Base-by-base conservation (phyloP, 1,140 invertebrate genomes). In the Caerostris extrusa region DNA sequence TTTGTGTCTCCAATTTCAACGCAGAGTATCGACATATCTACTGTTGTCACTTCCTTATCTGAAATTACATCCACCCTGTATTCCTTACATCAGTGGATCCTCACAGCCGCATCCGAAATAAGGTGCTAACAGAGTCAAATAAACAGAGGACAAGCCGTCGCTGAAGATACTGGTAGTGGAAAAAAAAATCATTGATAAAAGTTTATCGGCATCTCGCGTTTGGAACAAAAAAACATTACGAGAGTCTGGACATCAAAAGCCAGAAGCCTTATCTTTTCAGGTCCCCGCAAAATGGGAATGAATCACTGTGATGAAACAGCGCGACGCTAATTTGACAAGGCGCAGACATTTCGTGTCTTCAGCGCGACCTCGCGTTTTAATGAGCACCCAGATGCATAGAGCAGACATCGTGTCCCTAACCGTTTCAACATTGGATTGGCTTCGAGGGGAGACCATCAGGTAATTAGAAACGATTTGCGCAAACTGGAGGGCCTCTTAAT, bases 381-480 rank as follows among this genome's bases (percentile, higher is more conserved):
- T 93, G 92, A 93, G 86, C 86, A 61, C 58, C 50, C 8, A 77
- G 58, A 50, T 82, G 53, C 58, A 64, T 61, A 77, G 83, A 71
- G 53, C 50, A 83, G 82, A 64, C 82, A 83, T 61, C 34, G 7
- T 58, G 60, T 8, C 69, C 56, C 19, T 77, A 77, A 77, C 71
- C 71, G 71, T 77, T 77, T 77, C 71, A 77, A 77, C 56, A 85
- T 60, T 85, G 83, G 83, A 12, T 19, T 85, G 3, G 82, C 77
- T 69, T 67, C 56, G 17, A 71, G 69, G 69, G 60, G 64, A 71
- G 82, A 82, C 83, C 83, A n/a, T 57, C 83, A 71, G 82, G 91
- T 93, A 93, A 93, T 93, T 93, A 93, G 82, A 93, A 87, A 60
- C 91, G 82, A 93, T 93, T 93, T 93, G 91, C 91, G 91, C 83